Conservation (phyloP, 2,888 invertebrate genomes). For the Tillus elongatus region DNA sequence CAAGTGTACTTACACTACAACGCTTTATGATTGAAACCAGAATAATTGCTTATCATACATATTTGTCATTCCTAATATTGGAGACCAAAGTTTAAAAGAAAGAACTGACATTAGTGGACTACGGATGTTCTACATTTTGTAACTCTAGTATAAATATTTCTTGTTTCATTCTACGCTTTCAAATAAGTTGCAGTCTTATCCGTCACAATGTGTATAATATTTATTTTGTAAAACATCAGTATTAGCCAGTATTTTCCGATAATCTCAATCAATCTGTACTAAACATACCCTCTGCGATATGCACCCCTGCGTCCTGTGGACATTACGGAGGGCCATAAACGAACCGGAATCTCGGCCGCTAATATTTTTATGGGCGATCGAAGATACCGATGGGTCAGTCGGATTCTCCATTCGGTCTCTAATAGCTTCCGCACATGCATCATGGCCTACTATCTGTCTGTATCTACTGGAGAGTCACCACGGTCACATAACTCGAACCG, state of each 20-base stretch:
- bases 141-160: too few species aligned
- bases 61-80: too few species aligned
- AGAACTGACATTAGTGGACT: too few species aligned
- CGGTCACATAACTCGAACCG: constrained; percentile 33
- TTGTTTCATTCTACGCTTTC: too few species aligned
- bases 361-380: constrained; percentile 44
- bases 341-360: constrained; percentile 38
- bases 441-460: constrained; percentile 15
- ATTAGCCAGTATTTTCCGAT: constrained; percentile 6
- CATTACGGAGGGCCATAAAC: constrained; percentile 35
- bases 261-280: constrained; percentile 25
- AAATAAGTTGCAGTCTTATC: too few species aligned
- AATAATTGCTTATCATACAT: too few species aligned
- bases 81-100: too few species aligned
- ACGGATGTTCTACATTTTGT: too few species aligned
- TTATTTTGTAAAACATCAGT: constrained; percentile 7
- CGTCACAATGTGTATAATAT: constrained; percentile 3
- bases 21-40: too few species aligned
- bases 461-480: constrained; percentile 20
- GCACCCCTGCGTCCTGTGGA: too few species aligned
- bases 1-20: too few species aligned
- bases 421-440: constrained; percentile 33
- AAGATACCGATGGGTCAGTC: constrained; percentile 41
- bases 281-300: constrained; percentile 28
- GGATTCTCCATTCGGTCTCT: constrained; percentile 27